Evolutionary conservation across 2,888 invertebrate species (phyloP).

Genomic region (Drosophila parthenogenetica): DNA sequence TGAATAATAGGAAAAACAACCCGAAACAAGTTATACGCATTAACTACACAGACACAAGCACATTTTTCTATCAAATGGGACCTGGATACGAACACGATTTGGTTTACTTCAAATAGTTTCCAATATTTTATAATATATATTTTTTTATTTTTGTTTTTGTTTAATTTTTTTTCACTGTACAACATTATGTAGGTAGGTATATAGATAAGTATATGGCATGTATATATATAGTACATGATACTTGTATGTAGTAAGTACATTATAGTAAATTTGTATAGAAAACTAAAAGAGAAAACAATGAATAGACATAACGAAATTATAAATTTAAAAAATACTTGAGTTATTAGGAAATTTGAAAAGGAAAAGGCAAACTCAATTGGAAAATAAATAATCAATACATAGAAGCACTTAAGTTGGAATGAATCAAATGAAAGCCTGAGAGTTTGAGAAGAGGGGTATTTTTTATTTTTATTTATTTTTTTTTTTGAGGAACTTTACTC

Average conservation of each 20-base stretch:
- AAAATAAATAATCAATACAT: constrained; percentile 36
- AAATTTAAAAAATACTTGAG: constrained; percentile 33
- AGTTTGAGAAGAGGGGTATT: constrained; percentile 51
- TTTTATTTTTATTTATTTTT: constrained; percentile 13
- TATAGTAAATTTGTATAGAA: constrained; percentile 50
- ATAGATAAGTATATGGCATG: constrained; percentile 66
- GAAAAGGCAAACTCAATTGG: constrained; percentile 31
- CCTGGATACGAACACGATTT: constrained; percentile 38
- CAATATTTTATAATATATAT: not conserved
- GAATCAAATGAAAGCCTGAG: constrained; percentile 74
- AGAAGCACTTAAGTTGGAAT: constrained; percentile 54
- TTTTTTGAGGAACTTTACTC: constrained; percentile 33
- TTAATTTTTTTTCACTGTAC: constrained; percentile 64
- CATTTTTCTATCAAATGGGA: constrained; percentile 58
- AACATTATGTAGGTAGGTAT: constrained; percentile 53
- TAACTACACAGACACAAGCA: constrained; percentile 79
- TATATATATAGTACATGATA: constrained; percentile 64
- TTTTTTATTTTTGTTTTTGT: constrained; percentile 19
- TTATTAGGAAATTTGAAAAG: constrained; percentile 22
- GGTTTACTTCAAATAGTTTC: constrained; percentile 13
- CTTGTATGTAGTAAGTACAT: constrained; percentile 50
- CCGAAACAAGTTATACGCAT: constrained; percentile 56
- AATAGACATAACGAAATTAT: constrained; percentile 37
- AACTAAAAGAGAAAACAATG: constrained; percentile 45
- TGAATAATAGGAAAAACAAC: constrained; percentile 34